Percentiles rank a stretch among this genome's conserved stretches.
These are phyloP conservation scores for Tachypleus tridentatus DNA, from an alignment of 1,140 invertebrate genomes.

Conservation along the genomic window DNA sequence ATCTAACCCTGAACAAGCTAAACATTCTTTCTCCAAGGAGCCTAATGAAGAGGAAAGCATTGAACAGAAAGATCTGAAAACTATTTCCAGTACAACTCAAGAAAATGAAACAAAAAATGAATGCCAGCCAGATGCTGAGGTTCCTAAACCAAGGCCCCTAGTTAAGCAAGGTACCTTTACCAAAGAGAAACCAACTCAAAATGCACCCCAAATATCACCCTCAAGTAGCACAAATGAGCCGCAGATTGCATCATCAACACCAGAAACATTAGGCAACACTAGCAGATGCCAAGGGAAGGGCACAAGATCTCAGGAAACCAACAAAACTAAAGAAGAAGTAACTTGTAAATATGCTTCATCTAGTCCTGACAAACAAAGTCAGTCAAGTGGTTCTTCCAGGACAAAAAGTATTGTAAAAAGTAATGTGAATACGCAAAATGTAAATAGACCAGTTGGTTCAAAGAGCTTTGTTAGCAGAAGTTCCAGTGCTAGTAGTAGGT, in stretches of 20 bases:
- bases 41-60: not conserved
- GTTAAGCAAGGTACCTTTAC: constrained; percentile 77
- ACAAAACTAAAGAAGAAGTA: not conserved
- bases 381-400: not conserved
- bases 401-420: not conserved
- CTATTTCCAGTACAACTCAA: not conserved
- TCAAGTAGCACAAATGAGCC: constrained; percentile 16
- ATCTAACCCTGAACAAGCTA: not conserved
- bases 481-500: constrained; percentile 19
- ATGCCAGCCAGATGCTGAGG: constrained; percentile 6
- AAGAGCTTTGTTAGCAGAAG: constrained; percentile 19
- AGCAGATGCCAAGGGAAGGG: constrained; percentile 3
- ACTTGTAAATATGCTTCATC: not conserved
- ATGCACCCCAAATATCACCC: constrained; percentile 34
- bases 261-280: constrained; percentile 14
- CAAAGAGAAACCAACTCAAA: constrained; percentile 52
- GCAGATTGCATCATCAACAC: constrained; percentile 20
- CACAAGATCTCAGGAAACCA: not conserved
- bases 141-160: constrained; percentile 35
- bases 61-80: not conserved
- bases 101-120: constrained; percentile 1
- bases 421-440: not conserved
- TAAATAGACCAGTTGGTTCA: not conserved
- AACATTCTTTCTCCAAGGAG: constrained; percentile 9
- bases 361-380: no score